phyloP scores from a whole-genome alignment of 2,888 invertebrate genomes.

The Dryadula phaetusa region DNA sequence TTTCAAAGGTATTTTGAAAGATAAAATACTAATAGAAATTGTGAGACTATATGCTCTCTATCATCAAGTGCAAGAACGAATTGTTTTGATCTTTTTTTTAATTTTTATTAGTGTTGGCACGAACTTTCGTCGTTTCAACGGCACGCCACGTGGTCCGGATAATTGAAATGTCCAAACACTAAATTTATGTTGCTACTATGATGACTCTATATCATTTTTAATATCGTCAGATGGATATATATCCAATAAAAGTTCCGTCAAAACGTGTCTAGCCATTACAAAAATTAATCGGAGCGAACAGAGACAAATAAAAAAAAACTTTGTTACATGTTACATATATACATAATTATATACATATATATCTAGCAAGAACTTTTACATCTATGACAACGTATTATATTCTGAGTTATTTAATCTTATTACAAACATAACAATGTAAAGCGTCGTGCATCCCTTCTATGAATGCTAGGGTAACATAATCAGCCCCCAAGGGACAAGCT shows the following conservation, averaged over 20 bases:
- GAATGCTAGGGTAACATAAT: conserved; percentile 76
- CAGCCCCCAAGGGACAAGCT: conserved; percentile 83
- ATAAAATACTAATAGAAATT: conserved; percentile 23
- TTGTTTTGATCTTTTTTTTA: conserved; percentile 59
- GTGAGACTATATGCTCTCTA: conserved; percentile 33
- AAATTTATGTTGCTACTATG: conserved; percentile 76
- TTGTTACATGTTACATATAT: too few relatives aligned
- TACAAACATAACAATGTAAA: conserved; percentile 75
- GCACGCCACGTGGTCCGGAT: conserved; percentile 80
- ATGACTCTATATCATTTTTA: conserved; percentile 53
- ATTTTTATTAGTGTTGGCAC: conserved; percentile 78
- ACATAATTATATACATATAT: too few relatives aligned
- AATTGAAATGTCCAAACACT: conserved; percentile 83
- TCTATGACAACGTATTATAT: conserved; percentile 10
- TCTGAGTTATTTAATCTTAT: conserved; percentile 28
- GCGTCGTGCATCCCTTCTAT: conserved; percentile 73
- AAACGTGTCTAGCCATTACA: too few relatives aligned
- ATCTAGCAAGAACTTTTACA: not conserved
- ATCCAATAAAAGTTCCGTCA: too few relatives aligned
- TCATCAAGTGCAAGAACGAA: conserved; percentile 40
- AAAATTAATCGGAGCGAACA: too few relatives aligned
- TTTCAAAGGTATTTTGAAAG: not conserved
- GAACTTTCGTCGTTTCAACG: conserved; percentile 64
- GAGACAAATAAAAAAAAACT: conserved; percentile 4
- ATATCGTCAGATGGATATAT: conserved; percentile 15